These are phyloP conservation scores for Zoanthus sansibaricus DNA, from an alignment of 92 coral and sea anemone species.

Conservation along the genomic window DNA sequence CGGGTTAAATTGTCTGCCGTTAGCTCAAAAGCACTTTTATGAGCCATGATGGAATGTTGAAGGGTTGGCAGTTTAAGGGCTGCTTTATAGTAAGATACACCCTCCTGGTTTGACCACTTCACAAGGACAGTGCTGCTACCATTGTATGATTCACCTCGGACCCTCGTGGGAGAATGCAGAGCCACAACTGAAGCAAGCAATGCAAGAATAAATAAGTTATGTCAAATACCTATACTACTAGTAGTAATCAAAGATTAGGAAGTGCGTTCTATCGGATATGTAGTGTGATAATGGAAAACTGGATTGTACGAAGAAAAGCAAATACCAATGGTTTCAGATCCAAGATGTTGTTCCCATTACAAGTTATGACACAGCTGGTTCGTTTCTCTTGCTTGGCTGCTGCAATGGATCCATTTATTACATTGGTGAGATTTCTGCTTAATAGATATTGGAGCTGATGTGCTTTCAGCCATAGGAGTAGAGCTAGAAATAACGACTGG, in stretches of 20 bases:
- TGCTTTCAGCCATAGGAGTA: no score
- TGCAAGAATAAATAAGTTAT: no score
- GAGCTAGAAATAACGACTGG: no score
- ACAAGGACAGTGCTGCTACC: not conserved
- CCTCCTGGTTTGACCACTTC: slow-evolving; percentile 19
- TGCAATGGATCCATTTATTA: slow-evolving; percentile 98
- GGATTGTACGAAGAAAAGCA: no score
- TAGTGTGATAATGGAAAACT: no score
- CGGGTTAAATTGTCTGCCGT: slow-evolving; percentile 23
- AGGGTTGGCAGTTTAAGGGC: not conserved
- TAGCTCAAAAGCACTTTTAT: not conserved
- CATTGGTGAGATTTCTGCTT: slow-evolving; percentile 71
- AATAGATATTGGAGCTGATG: not conserved
- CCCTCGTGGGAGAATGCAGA: slow-evolving; percentile 18
- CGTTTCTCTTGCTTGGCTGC: slow-evolving; percentile 93
- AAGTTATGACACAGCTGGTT: slow-evolving; percentile 98
- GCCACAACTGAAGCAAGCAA: not conserved
- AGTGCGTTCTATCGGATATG: no score
- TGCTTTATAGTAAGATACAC: slow-evolving; percentile 4
- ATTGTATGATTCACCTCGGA: slow-evolving; percentile 21
- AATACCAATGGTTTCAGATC: slow-evolving; percentile 58
- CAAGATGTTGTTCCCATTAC: slow-evolving; percentile 98
- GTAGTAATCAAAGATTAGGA: no score
- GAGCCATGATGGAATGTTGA: not conserved
- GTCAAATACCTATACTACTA: no score